Evolutionary conservation across 2,888 invertebrate genomes (phyloP), one percentile per base, ranked within the genome.

Genomic region (Troides oblongomaculatus): DNA sequence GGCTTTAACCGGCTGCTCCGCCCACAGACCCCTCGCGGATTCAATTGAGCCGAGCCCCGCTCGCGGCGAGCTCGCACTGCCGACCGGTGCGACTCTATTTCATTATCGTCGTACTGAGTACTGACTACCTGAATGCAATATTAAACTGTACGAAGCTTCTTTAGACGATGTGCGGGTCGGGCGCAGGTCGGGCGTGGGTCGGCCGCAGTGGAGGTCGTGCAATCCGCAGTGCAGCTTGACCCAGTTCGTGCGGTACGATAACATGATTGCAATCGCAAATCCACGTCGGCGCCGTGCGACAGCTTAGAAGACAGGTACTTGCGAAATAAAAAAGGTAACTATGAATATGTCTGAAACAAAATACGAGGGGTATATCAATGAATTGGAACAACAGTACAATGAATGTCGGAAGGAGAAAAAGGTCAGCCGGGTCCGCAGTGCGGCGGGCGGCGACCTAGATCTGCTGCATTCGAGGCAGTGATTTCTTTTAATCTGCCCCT

Each of bases 41-140:
- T 46, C 82, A 82, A 87, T 86, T 86, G 84, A 84, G 85, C 84
- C 79, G 83, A 82, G 86, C 87, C 85, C 82, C 79, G 67, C 71
- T 76, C 63, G 72, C 73, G 73, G 74, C 81, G 78, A 30, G 5
- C 30, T 78, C 77, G 63, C 73, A 65, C 70, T 14, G 57, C 66
- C 62, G 50, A 68, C 23, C 60, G 59, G 64, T 61, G 69, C 30
- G 59, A 23, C 50, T 25, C 60, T 30, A 30, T 30, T 30, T 30
- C 30, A 30, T 30, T 3, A 30, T 30, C 30, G 5, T 5, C 30
- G 30, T 30, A 30, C 30, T 30, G 30, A 30, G 5, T 30, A 30
- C 30, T 21, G 21, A 21, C 21, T 30, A 30, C 30, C 30, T 30
- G 30, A 30, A 30, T 30, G 5, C 30, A 30, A 30, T 30, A 30